Evolutionary conservation across 2,797 vertebrate species (phyloP), one percentile per base, ranked within the genome.

Genomic region (Schizothorax lantsangensis): DNA sequence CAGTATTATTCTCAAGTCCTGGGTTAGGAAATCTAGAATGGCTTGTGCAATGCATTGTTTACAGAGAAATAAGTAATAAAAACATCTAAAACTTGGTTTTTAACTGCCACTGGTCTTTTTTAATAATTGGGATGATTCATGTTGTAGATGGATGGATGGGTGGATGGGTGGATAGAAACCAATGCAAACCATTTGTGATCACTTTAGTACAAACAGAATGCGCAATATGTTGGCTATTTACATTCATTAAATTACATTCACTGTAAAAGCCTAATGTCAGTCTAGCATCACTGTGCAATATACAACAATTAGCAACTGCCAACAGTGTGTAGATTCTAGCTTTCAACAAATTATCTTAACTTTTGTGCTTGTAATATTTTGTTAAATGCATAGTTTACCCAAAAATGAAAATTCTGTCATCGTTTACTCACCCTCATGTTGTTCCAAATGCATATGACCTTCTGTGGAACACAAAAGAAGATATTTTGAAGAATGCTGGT

Each of bases 31-130:
- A 64, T 87, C 38, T 43, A 45, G 40, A 36, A 59, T 72, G 40
- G 26, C 0, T 66, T 45, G 26, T 45, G 17, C 57, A 45, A 47
- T 87, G 45, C 8, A 64, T 49, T 80, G 75, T 84, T 84, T 43
- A 43, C 66, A 79, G 19, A 73, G 45, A 47, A 78, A 52, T 80
- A 23, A 9, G 5, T 40, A 86, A 83, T 86, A 83, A 87, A 72
- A 30, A 19, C 33, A 57, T 45, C 54, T 38, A 21, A 49, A 64
- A 26, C 64, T 40, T 62, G 17, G 2, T 30, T 80, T 81, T 19
- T 62, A 78, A 8, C 2, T 36, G 3, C 59, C 23, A 11, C 19
- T 62, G 36, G 2, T 45, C n/a, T 23, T 57, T n/a, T 75, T 40
- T 47, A 10, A 38, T 64, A 30, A n/a, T 77, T 84, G 40, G 5